Evolutionary conservation across 2,113 vertebrate genomes (phyloP).

Genomic region (Hypomesus transpacificus): DNA sequence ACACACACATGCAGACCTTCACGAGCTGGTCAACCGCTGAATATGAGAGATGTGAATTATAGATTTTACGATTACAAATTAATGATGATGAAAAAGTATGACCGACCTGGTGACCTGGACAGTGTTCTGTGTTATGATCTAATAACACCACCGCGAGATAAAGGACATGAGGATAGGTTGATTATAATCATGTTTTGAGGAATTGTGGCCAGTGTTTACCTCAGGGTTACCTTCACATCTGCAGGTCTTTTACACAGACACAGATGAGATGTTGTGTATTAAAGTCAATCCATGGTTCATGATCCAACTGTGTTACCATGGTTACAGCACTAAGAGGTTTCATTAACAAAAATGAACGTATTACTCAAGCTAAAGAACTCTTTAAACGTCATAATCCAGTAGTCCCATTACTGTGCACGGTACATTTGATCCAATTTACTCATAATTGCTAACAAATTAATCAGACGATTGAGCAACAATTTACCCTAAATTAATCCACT

Average conservation of each 20-base stretch:
- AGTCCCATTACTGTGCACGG: not conserved
- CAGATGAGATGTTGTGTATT: too few species aligned
- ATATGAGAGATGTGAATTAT: not conserved
- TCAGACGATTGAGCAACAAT: slow-evolving; percentile 30
- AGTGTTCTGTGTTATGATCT: not conserved
- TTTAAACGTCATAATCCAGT: not conserved
- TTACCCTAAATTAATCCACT: slow-evolving; percentile 14
- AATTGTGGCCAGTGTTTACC: too few species aligned
- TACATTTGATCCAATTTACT: slow-evolving; percentile 29
- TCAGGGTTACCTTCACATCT: too few species aligned
- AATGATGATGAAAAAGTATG: not conserved
- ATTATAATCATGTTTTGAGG: too few species aligned
- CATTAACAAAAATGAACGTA: too few species aligned
- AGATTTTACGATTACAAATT: not conserved
- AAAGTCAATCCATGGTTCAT: too few species aligned
- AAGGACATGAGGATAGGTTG: not conserved
- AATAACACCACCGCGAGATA: not conserved
- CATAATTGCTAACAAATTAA: not conserved
- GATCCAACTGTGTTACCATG: too few species aligned
- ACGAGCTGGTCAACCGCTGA: not conserved
- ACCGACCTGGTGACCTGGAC: not conserved
- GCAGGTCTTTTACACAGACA: too few species aligned
- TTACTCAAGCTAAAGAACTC: too few species aligned
- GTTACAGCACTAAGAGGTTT: too few species aligned
- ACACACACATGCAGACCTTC: not conserved